A percentile compares a stretch with the other conserved stretches of the same genome.
These are phyloP conservation scores for Amphiduros pacificus DNA, from an alignment of 2,888 invertebrate genomes.

Conservation along the genomic window DNA sequence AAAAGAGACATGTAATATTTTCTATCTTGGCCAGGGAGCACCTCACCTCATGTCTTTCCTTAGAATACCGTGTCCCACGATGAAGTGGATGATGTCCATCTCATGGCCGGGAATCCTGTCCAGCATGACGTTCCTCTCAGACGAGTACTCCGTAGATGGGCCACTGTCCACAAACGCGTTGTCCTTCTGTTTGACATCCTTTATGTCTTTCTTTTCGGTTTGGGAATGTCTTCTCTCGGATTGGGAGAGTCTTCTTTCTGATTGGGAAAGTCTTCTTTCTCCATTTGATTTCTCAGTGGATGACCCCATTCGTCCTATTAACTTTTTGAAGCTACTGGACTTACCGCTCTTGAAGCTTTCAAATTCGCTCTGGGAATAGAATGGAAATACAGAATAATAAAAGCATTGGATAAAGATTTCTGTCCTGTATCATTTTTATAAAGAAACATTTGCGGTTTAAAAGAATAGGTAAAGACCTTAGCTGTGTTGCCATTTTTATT, in stretches of 20 bases:
- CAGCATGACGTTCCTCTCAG: constrained; percentile 10
- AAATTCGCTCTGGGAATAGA: no score
- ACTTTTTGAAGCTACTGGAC: background rate
- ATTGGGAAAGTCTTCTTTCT: no score
- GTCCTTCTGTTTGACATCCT: background rate
- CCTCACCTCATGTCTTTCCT: constrained; percentile 30
- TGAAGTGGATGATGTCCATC: constrained; percentile 31
- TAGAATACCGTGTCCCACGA: constrained; percentile 34
- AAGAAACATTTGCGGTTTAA: no score
- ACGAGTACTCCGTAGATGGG: constrained; percentile 1
- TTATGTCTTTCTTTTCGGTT: background rate
- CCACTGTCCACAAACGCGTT: background rate
- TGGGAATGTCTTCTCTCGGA: background rate
- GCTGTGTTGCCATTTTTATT: no score
- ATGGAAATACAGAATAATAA: no score
- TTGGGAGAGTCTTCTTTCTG: no score
- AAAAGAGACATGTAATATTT: no score
- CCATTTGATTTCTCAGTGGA: no score
- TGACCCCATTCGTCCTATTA: no score
- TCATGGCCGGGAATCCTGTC: constrained; percentile 26
- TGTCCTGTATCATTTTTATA: no score
- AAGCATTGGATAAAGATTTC: no score
- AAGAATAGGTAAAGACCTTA: no score
- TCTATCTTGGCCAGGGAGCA: background rate
- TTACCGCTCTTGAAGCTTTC: background rate